A percentile compares a stretch with the other conserved stretches of the same genome.
phyloP scores from a whole-genome alignment of 2,113 vertebrate genomes.

The Chlorodrepanis virens region DNA sequence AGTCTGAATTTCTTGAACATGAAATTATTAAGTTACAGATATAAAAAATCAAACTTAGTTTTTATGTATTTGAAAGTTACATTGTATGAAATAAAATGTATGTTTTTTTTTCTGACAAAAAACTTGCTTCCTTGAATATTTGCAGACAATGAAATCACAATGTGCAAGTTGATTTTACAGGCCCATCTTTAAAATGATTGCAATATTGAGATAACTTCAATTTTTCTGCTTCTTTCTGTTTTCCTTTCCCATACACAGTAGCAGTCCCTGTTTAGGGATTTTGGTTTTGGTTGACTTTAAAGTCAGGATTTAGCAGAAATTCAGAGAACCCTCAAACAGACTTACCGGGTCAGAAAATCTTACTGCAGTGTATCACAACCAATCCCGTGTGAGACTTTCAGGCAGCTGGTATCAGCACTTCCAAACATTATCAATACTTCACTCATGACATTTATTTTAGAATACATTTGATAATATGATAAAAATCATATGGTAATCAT shows the following conservation, averaged over 20 bases:
- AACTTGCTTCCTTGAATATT: neutral
- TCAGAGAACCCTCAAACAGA: neutral
- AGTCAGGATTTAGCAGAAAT: neutral
- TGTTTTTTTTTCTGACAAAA: neutral
- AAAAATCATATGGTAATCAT: neutral
- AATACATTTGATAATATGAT: neutral
- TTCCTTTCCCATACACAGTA: neutral
- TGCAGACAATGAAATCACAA: neutral
- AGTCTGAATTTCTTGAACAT: neutral
- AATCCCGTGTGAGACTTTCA: neutral
- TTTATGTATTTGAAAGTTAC: neutral
- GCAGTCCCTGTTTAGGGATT: neutral
- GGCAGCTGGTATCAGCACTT: neutral
- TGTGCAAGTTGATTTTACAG: neutral
- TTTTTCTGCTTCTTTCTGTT: neutral
- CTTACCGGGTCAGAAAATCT: neutral
- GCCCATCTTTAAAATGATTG: accelerated
- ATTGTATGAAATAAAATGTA: neutral
- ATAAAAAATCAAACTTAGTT: neutral
- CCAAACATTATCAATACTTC: neutral
- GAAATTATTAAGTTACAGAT: neutral
- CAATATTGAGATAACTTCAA: neutral
- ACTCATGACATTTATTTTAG: neutral
- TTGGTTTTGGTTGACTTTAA: neutral
- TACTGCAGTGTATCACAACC: neutral